These are phyloP conservation scores for Diploscapter pachys DNA, from an alignment of 1,140 invertebrate genomes.

Conservation along the genomic window DNA sequence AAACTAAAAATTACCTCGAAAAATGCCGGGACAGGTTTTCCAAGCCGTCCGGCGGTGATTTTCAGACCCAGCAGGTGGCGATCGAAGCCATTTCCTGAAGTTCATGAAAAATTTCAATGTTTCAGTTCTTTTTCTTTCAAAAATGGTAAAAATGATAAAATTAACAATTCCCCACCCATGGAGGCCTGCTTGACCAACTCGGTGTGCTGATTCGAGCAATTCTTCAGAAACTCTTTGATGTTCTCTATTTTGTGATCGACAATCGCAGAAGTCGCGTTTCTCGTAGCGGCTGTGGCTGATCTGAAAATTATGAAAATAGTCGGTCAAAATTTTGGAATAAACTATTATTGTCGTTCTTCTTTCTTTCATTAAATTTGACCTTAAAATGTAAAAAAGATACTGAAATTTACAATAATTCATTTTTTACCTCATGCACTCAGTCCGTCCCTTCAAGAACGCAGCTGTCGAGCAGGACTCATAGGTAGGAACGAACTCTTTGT, in stretches of 20 bases:
- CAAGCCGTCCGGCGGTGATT: constrained; percentile 67
- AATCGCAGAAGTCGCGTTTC: constrained; percentile 61
- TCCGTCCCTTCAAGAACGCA: constrained; percentile 91
- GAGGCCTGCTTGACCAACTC: constrained; percentile 85
- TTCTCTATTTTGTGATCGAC: constrained; percentile 58
- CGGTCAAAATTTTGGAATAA: neutral
- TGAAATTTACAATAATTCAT: neutral
- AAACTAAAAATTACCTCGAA: neutral
- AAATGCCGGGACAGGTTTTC: constrained; percentile 39
- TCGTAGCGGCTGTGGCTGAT: constrained; percentile 77
- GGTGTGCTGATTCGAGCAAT: constrained; percentile 78
- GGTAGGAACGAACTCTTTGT: constrained; percentile 62
- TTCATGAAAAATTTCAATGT: neutral
- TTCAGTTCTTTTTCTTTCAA: no score
- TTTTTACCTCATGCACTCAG: constrained; percentile 67
- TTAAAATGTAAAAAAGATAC: neutral
- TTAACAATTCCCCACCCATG: constrained; percentile 70
- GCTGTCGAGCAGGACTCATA: constrained; percentile 83
- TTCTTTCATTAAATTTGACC: neutral
- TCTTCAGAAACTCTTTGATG: constrained; percentile 71
- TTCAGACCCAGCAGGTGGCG: constrained; percentile 84
- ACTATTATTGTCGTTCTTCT: neutral
- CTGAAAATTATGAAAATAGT: constrained; percentile 65
- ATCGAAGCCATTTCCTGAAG: constrained; percentile 84
- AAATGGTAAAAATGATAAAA: no score